Evolutionary conservation across 2,797 vertebrate genomes (phyloP).

Genomic region (Linurgus olivaceus): DNA sequence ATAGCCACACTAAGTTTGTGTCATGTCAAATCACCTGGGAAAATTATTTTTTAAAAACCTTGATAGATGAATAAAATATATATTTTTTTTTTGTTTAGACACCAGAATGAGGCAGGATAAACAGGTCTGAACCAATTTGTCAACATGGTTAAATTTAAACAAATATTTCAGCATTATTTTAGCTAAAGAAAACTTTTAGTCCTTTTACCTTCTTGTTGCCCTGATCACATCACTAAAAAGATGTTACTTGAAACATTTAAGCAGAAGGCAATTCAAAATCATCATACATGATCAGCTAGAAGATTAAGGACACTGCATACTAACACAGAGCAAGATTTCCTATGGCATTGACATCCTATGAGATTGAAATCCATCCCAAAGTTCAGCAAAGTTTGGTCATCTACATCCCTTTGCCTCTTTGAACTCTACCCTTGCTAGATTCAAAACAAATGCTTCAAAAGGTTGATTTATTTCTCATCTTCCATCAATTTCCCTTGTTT

Average conservation of each 20-base stretch:
- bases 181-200: not conserved
- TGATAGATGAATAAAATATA: not conserved
- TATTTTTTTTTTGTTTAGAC: not conserved
- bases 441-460: not conserved
- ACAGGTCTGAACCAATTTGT: not conserved
- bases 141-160: not conserved
- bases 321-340: not conserved
- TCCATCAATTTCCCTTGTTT: not conserved
- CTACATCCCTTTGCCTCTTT: not conserved
- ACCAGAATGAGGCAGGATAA: not conserved
- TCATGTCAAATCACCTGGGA: not conserved
- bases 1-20: not conserved
- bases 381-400: not conserved
- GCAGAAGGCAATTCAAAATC: not conserved
- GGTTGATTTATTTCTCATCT: not conserved
- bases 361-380: not conserved
- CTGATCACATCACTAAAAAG: not conserved
- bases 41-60: not conserved
- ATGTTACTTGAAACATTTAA: not conserved
- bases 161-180: not conserved
- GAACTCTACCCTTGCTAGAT: not conserved
- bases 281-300: not conserved
- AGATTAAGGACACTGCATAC: not conserved
- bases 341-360: fast-evolving
- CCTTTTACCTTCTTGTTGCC: not conserved